A percentile compares a stretch with the other conserved stretches of the same genome.
Evolutionary conservation across 2,113 vertebrate species (phyloP).

Genomic region (Promerops cafer): DNA sequence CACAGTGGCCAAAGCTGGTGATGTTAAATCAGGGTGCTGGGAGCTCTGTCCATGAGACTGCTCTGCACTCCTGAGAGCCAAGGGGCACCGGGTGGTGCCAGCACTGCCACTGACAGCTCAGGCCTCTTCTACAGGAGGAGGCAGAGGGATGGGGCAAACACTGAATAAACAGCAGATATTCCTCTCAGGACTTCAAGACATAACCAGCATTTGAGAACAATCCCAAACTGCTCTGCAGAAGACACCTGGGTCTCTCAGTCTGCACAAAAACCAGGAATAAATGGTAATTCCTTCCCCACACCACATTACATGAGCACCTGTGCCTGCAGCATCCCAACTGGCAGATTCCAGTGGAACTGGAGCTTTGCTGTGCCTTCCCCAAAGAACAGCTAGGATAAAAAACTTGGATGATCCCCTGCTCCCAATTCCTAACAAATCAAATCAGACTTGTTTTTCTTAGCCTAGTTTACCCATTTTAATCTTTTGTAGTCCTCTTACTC

Average conservation of each 20-base stretch:
- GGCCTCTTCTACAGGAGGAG: rapidly evolving
- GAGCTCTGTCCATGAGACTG: neutral
- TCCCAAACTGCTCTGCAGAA: neutral
- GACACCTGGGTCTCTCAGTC: neutral
- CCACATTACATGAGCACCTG: rapidly evolving
- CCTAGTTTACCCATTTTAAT: neutral
- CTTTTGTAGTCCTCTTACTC: neutral
- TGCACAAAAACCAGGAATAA: neutral
- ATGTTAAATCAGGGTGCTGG: rapidly evolving
- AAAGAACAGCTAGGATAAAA: neutral
- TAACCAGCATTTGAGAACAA: neutral
- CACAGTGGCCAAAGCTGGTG: rapidly evolving
- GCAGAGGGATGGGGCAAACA: neutral
- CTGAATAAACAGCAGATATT: neutral
- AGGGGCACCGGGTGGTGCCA: rapidly evolving
- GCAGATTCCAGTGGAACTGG: neutral
- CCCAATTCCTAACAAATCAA: neutral
- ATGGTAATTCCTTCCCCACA: neutral
- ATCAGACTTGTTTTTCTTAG: neutral
- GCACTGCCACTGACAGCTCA: neutral
- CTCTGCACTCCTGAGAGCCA: neutral
- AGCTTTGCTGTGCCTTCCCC: neutral
- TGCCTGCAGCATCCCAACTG: rapidly evolving
- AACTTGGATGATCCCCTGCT: neutral
- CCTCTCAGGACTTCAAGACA: neutral